These are phyloP conservation scores for Euclidia mi DNA, from an alignment of 2,888 invertebrate species.

Conservation along the genomic window DNA sequence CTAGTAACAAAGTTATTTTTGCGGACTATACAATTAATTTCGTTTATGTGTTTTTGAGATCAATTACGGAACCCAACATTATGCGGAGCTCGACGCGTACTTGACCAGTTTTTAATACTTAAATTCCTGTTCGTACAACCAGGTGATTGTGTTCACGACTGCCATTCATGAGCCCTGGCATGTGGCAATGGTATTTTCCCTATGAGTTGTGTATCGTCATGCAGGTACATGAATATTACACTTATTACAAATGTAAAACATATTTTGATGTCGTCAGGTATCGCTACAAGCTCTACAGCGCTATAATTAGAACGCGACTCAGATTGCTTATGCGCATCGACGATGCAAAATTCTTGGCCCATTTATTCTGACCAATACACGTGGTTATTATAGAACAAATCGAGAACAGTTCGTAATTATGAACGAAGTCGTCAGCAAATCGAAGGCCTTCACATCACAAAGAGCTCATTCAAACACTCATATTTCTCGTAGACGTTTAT, in stretches of 20 bases:
- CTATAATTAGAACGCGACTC: constrained; percentile 79
- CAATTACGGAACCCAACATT: too few relatives aligned
- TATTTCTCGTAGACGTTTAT: constrained; percentile 4
- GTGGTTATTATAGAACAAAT: constrained; percentile 55
- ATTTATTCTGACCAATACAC: constrained; percentile 66
- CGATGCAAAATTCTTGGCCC: constrained; percentile 77
- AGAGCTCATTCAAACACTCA: constrained; percentile 10
- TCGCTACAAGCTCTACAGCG: constrained; percentile 65
- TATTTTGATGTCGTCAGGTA: constrained; percentile 67
- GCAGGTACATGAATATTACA: neutral
- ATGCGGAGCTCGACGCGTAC: too few relatives aligned
- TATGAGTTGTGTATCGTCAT: too few relatives aligned
- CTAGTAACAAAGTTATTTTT: too few relatives aligned
- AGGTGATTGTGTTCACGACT: too few relatives aligned
- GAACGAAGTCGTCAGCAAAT: constrained; percentile 13
- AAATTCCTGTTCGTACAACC: too few relatives aligned
- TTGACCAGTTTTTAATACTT: too few relatives aligned
- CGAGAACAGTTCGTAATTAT: constrained; percentile 36
- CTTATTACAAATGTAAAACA: constrained; percentile 18
- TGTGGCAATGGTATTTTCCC: too few relatives aligned
- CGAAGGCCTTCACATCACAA: constrained; percentile 14
- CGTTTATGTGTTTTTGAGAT: too few relatives aligned
- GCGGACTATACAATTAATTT: too few relatives aligned
- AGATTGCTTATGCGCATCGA: constrained; percentile 75
- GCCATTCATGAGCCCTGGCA: too few relatives aligned